Conservation (phyloP, 2,888 invertebrate species). For the Dynastes grantii region DNA sequence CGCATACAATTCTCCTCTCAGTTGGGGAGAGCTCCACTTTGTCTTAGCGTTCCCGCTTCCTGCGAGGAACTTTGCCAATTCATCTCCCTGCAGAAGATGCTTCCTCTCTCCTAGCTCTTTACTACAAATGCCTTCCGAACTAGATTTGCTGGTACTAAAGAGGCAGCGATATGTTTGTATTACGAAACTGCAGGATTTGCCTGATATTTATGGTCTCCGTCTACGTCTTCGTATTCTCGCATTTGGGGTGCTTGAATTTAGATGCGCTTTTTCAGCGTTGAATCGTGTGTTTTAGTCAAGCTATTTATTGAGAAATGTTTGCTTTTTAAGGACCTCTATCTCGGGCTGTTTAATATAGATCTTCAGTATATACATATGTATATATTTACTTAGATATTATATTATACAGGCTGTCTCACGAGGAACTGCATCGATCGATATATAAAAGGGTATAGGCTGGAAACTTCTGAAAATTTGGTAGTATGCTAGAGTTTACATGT, state of each 20-base stretch:
- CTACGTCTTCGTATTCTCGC: slow-evolving; percentile 49
- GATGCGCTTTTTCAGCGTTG: slow-evolving; percentile 57
- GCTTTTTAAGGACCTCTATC: slow-evolving; percentile 27
- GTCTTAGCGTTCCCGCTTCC: slow-evolving; percentile 68
- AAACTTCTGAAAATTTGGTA: too few species aligned
- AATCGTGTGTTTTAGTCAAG: slow-evolving; percentile 40
- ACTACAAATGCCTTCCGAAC: slow-evolving; percentile 70
- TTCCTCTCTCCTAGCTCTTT: slow-evolving; percentile 68
- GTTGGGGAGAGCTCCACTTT: slow-evolving; percentile 64
- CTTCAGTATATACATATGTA: neutral
- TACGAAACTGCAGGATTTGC: slow-evolving; percentile 65
- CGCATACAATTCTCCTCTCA: slow-evolving; percentile 52
- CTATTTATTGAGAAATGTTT: slow-evolving; percentile 36
- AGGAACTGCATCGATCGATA: too few species aligned
- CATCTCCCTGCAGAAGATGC: slow-evolving; percentile 69
- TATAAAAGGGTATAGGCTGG: too few species aligned
- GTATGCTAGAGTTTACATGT: too few species aligned
- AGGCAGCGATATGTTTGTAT: slow-evolving; percentile 69
- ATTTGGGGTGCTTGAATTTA: slow-evolving; percentile 54
- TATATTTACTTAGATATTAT: neutral
- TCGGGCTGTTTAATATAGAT: neutral
- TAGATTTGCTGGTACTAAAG: slow-evolving; percentile 68
- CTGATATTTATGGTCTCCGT: slow-evolving; percentile 61
- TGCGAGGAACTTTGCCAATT: slow-evolving; percentile 68
- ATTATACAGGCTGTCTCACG: neutral